Evolutionary conservation across 2,888 invertebrate genomes (phyloP).

Genomic region (Emesis furor): DNA sequence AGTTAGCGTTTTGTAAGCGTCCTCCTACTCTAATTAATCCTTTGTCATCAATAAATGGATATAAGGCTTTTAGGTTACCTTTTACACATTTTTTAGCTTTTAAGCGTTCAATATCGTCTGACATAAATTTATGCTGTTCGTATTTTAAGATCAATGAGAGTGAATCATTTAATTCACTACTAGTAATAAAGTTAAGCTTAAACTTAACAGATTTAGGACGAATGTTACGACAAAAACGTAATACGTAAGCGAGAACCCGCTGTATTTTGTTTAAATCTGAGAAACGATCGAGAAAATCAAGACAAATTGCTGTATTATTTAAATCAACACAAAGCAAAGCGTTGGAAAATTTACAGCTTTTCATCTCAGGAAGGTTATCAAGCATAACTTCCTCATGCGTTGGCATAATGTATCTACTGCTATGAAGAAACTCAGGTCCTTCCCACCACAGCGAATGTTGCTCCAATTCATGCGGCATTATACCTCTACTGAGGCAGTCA

Average conservation of each 20-base stretch:
- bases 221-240: too few relatives aligned
- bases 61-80: conserved; percentile 44
- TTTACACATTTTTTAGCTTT: conserved; percentile 31
- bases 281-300: neutral
- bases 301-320: neutral
- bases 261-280: conserved; percentile 61
- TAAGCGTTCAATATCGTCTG: conserved; percentile 34
- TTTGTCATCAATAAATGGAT: conserved; percentile 61
- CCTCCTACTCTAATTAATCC: conserved; percentile 64
- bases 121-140: conserved; percentile 59
- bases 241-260: conserved; percentile 29
- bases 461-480: neutral
- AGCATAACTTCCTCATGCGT: too few relatives aligned
- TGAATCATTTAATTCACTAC: too few relatives aligned
- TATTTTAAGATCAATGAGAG: neutral
- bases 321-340: too few relatives aligned
- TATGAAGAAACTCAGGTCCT: neutral
- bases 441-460: neutral
- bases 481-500: neutral
- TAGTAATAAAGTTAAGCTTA: too few relatives aligned
- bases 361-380: neutral
- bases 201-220: too few relatives aligned
- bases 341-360: neutral
- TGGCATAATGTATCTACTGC: too few relatives aligned
- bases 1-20: conserved; percentile 50